phyloP scores from a whole-genome alignment of 2,888 invertebrate genomes.

The Napeogenes sylphis region DNA sequence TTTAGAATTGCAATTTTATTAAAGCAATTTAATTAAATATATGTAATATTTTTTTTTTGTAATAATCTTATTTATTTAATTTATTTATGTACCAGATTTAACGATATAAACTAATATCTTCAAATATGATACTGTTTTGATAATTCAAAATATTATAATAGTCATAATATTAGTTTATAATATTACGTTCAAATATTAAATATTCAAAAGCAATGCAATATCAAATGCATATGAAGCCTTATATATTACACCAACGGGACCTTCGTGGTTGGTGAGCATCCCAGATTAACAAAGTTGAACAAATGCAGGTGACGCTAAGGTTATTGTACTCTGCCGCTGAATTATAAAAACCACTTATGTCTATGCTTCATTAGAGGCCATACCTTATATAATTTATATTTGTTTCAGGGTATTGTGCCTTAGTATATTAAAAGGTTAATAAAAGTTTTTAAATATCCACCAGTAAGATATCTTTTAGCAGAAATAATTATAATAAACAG shows the following conservation, averaged over 20 bases:
- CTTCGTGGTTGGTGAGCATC: slow-evolving; percentile 33
- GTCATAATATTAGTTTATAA: too few species aligned
- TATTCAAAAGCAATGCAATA: too few species aligned
- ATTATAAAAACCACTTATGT: slow-evolving; percentile 31
- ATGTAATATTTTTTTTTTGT: too few species aligned
- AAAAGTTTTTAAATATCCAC: not conserved
- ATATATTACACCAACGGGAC: slow-evolving; percentile 32
- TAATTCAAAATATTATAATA: too few species aligned
- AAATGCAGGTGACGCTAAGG: slow-evolving; percentile 28
- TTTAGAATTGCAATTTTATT: too few species aligned
- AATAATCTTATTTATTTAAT: too few species aligned
- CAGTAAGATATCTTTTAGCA: not conserved
- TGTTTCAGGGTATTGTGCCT: not conserved
- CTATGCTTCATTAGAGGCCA: slow-evolving; percentile 8
- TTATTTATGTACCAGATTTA: too few species aligned
- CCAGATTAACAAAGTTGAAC: slow-evolving; percentile 35
- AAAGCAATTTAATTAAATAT: too few species aligned
- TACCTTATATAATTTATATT: not conserved
- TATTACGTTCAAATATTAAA: too few species aligned
- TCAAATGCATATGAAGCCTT: slow-evolving; percentile 8
- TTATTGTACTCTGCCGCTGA: slow-evolving; percentile 23
- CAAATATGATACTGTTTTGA: too few species aligned
- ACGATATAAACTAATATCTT: too few species aligned
- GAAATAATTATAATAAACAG: slow-evolving; percentile 3
- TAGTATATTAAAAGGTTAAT: not conserved